phyloP scores from a whole-genome alignment of 1,140 invertebrate genomes.

The Brachionus manjavacas region DNA sequence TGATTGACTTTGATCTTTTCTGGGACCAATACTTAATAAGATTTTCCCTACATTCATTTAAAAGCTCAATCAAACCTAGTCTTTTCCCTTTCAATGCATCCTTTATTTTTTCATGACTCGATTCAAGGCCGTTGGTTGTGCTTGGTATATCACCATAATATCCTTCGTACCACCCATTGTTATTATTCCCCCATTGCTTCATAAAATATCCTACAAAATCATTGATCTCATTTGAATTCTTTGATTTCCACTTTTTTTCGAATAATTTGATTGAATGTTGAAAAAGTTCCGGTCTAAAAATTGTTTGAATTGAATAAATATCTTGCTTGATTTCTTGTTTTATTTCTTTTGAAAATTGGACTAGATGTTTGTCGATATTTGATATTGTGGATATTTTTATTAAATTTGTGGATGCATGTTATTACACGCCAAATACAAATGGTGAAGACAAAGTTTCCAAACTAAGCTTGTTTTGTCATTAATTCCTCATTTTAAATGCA shows the following conservation, averaged over 20 bases:
- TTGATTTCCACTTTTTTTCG: not conserved
- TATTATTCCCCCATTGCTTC: not conserved
- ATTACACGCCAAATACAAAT: too few species aligned
- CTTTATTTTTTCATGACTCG: conserved; percentile 2
- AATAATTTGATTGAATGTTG: not conserved
- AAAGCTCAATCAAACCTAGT: not conserved
- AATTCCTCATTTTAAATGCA: too few species aligned
- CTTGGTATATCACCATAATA: conserved; percentile 4
- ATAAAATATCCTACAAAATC: not conserved
- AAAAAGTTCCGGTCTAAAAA: not conserved
- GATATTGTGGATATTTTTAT: too few species aligned
- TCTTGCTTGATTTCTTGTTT: not conserved
- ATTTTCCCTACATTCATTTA: conserved; percentile 11
- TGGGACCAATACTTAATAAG: conserved; percentile 16
- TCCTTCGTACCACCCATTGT: not conserved
- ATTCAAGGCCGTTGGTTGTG: not conserved
- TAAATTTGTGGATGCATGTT: too few species aligned
- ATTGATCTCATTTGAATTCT: not conserved
- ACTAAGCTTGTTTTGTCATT: too few species aligned
- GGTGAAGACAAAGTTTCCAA: too few species aligned
- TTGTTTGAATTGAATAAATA: not conserved
- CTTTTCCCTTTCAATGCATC: not conserved
- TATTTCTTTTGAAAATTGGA: not conserved
- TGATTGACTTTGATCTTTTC: not conserved
- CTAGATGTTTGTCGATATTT: not conserved